These are phyloP conservation scores for Phrynosoma blainvillii DNA, from an alignment of 2,113 vertebrate species.

Conservation along the genomic window DNA sequence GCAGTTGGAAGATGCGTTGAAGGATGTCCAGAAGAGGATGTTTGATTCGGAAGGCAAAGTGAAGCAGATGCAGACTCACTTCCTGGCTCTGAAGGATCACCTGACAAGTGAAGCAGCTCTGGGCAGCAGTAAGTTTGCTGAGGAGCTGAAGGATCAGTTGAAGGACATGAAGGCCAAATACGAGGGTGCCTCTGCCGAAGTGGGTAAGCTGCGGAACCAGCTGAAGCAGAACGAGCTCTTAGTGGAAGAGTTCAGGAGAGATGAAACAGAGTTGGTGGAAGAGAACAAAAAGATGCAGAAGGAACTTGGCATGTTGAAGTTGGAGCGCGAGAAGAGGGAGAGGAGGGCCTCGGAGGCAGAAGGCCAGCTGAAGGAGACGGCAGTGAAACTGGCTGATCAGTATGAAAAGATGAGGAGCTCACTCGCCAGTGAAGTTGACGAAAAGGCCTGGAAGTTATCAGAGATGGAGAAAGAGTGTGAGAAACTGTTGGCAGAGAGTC, in stretches of 20 bases:
- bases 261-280: conserved; percentile 82
- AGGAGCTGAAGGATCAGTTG: conserved; percentile 90
- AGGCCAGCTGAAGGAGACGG: conserved; percentile 77
- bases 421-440: conserved; percentile 82
- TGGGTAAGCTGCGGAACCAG: conserved; percentile 89
- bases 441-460: conserved; percentile 83
- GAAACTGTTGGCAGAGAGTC: conserved; percentile 79
- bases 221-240: conserved; percentile 89
- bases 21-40: conserved; percentile 98
- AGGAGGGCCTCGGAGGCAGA: conserved; percentile 74
- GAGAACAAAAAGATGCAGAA: conserved; percentile 84
- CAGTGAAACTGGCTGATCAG: conserved; percentile 77
- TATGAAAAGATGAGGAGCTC: conserved; percentile 92
- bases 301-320: conserved; percentile 74
- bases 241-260: conserved; percentile 87
- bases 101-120: conserved; percentile 72
- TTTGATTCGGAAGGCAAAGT: conserved; percentile 95
- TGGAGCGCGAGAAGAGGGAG: conserved; percentile 78
- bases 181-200: conserved; percentile 91
- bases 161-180: conserved; percentile 90
- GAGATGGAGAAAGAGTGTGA: conserved; percentile 83
- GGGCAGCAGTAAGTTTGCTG: conserved; percentile 69
- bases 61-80: conserved; percentile 95
- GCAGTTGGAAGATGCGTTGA: conserved; percentile 91
- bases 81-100: conserved; percentile 93